These are phyloP conservation scores for Kradibia gibbosae DNA, from an alignment of 1,140 invertebrate genomes.

Conservation along the genomic window DNA sequence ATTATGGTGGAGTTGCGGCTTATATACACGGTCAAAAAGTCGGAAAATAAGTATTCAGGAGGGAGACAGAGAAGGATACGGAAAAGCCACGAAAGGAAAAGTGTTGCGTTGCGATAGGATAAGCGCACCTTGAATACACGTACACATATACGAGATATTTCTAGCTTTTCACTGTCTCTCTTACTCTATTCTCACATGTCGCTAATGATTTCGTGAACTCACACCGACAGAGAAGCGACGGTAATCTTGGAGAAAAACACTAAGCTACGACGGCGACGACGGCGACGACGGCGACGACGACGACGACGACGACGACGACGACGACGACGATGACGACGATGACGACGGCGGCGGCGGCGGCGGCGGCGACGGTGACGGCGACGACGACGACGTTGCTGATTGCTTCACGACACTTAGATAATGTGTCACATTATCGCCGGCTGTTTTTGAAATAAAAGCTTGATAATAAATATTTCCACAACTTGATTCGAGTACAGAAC, in stretches of 20 bases:
- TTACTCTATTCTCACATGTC: conserved; percentile 12
- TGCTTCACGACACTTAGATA: background rate
- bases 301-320: conserved; percentile 16
- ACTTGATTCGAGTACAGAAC: background rate
- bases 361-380: conserved; percentile 21
- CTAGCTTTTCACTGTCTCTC: conserved; percentile 7
- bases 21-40: background rate
- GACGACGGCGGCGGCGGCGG: conserved; percentile 25
- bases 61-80: background rate
- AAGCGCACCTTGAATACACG: conserved; percentile 27
- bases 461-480: background rate
- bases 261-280: background rate
- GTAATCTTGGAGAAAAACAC: background rate
- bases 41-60: background rate
- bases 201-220: conserved; percentile 3
- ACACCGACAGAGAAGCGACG: background rate
- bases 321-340: conserved; percentile 10
- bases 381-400: conserved; percentile 11
- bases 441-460: background rate
- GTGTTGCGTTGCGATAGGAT: background rate
- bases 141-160: background rate
- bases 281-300: conserved; percentile 9
- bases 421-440: conserved; percentile 21
- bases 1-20: background rate
- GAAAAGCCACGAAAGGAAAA: background rate